These are phyloP conservation scores for Ctenosaura bakeri DNA, from an alignment of 2,797 vertebrate genomes.

Conservation along the genomic window DNA sequence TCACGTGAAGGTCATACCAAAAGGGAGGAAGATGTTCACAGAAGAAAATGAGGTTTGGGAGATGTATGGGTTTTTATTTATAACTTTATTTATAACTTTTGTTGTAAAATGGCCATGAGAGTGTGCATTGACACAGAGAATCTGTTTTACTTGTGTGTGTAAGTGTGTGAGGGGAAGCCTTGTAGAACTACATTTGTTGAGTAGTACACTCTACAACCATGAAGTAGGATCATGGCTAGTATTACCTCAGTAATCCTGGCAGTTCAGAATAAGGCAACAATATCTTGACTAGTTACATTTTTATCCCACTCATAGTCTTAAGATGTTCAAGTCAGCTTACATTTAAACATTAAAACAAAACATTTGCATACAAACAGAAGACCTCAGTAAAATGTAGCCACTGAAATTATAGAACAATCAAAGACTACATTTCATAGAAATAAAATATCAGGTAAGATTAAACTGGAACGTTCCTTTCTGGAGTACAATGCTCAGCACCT, in stretches of 20 bases:
- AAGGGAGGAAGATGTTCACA: neutral
- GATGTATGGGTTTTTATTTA: neutral
- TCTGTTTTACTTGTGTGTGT: no score
- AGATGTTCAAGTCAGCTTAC: neutral
- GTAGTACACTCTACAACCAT: no score
- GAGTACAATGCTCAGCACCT: no score
- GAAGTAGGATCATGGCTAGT: no score
- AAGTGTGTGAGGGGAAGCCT: no score
- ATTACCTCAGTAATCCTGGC: neutral
- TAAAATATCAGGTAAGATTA: neutral
- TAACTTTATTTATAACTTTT: neutral
- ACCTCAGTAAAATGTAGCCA: neutral
- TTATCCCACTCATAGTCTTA: neutral
- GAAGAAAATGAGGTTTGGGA: neutral
- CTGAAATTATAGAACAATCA: neutral
- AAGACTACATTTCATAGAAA: neutral
- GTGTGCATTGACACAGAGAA: no score
- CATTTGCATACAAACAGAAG: no score
- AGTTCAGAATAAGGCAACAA: neutral
- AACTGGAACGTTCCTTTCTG: neutral
- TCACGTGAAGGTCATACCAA: neutral
- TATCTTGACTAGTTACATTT: neutral
- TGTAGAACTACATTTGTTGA: no score
- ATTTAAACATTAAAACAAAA: neutral
- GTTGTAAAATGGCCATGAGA: no score